These are phyloP conservation scores for Hirtodrosophila confusa DNA, from an alignment of 2,888 invertebrate species.

Conservation along the genomic window DNA sequence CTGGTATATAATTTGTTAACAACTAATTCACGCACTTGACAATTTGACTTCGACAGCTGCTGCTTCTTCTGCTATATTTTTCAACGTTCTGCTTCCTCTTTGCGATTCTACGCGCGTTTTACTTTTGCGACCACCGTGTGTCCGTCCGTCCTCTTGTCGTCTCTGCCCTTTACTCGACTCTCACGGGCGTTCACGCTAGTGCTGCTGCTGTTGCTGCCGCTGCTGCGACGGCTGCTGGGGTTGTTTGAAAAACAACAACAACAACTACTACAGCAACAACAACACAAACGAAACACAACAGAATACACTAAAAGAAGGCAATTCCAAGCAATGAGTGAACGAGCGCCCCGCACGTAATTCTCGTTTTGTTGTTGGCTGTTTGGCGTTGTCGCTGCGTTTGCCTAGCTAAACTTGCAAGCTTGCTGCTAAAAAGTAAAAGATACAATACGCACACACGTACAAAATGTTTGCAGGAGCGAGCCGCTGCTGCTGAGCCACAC, in stretches of 20 bases:
- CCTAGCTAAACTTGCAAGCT: conserved; percentile 63
- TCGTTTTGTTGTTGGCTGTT: conserved; percentile 62
- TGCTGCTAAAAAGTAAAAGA: conserved; percentile 75
- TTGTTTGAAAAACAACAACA: conserved; percentile 43
- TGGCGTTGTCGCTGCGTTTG: conserved; percentile 67
- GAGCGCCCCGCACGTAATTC: conserved; percentile 62
- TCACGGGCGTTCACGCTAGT: conserved; percentile 16
- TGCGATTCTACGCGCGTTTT: conserved; percentile 66
- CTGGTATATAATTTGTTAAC: conserved; percentile 53
- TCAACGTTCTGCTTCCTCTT: conserved; percentile 46
- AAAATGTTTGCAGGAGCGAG: conserved; percentile 71
- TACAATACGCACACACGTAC: conserved; percentile 57
- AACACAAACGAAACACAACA: conserved; percentile 23
- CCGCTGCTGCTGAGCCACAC: conserved; percentile 14
- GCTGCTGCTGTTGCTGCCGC: conserved; percentile 8
- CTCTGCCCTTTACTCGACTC: conserved; percentile 43
- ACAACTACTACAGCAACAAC: conserved; percentile 28
- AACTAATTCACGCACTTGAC: conserved; percentile 59
- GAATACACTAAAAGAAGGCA: conserved; percentile 11
- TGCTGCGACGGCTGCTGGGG: conserved; percentile 38
- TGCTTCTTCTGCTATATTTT: conserved; percentile 42
- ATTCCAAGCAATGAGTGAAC: conserved; percentile 40
- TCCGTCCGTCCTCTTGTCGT: conserved; percentile 36
- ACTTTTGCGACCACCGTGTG: conserved; percentile 49
- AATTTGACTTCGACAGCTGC: conserved; percentile 35